phyloP scores from a whole-genome alignment of 2,797 vertebrate genomes.

The Darevskia mixta region DNA sequence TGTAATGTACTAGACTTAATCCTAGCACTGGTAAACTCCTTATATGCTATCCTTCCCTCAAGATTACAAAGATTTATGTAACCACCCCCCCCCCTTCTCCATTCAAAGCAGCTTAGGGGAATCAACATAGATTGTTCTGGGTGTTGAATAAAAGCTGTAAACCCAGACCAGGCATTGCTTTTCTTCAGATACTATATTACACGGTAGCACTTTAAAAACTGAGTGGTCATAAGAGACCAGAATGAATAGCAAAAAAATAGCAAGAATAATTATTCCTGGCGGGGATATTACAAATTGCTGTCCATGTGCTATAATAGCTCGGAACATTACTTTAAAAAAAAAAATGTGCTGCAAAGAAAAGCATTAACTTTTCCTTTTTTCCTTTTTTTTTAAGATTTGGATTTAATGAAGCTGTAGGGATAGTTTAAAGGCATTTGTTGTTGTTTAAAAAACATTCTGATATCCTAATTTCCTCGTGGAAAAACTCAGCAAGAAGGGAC shows the following conservation, averaged over 20 bases:
- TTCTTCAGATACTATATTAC: slow-evolving; percentile 53
- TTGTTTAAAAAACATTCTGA: not conserved
- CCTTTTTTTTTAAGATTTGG: not conserved
- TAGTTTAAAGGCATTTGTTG: slow-evolving; percentile 23
- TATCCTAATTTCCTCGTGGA: not conserved
- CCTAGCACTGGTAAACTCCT: slow-evolving; percentile 67
- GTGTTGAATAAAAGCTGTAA: slow-evolving; percentile 71
- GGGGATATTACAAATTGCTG: slow-evolving; percentile 25
- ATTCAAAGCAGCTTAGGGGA: slow-evolving; percentile 70
- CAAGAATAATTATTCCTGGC: slow-evolving; percentile 41
- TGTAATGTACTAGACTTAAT: slow-evolving; percentile 63
- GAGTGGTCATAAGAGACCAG: slow-evolving; percentile 37
- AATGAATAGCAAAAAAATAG: slow-evolving; percentile 25
- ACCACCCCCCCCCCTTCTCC: slow-evolving; percentile 61
- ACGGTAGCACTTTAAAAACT: slow-evolving; percentile 44
- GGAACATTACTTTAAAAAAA: slow-evolving; percentile 30
- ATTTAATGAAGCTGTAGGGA: not conserved
- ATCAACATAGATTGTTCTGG: slow-evolving; percentile 63
- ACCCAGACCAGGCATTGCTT: slow-evolving; percentile 60
- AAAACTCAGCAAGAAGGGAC: not conserved
- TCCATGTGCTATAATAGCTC: slow-evolving; percentile 8
- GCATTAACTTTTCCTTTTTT: not conserved
- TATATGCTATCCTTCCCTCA: slow-evolving; percentile 54
- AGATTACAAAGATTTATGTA: slow-evolving; percentile 75
- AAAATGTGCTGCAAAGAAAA: not conserved